Conservation (phyloP, 1,140 invertebrate species). For the Lucilia cuprina region DNA sequence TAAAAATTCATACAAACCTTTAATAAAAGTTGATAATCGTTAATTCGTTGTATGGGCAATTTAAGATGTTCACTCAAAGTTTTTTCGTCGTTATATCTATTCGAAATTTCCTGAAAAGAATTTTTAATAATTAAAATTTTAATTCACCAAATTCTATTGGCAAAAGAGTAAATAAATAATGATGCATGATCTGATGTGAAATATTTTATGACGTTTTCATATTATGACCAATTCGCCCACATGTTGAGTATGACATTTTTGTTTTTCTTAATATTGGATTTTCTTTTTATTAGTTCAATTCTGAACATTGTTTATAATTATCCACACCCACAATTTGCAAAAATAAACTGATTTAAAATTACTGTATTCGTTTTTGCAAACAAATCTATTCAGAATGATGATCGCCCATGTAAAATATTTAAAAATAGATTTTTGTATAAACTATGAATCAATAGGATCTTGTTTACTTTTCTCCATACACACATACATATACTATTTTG, state of each 20-base stretch:
- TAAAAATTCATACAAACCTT: conserved; percentile 71
- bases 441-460: neutral
- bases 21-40: conserved; percentile 94
- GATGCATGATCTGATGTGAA: neutral
- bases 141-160: neutral
- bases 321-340: neutral
- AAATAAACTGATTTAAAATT: neutral
- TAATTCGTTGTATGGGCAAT: conserved; percentile 92
- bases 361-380: neutral
- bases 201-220: neutral
- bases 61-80: conserved; percentile 88
- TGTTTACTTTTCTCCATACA: neutral
- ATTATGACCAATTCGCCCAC: neutral
- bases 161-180: neutral
- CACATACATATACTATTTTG: neutral
- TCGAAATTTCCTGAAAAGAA: conserved; percentile 70
- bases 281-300: neutral
- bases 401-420: neutral
- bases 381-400: neutral
- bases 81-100: conserved; percentile 87
- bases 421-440: neutral
- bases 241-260: neutral
- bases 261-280: neutral
- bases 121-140: neutral
- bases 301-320: neutral